A percentile compares a stretch with the other conserved stretches of the same genome.
These are phyloP conservation scores for Bradypodion ventrale DNA, from an alignment of 2,797 vertebrate genomes.

Conservation along the genomic window DNA sequence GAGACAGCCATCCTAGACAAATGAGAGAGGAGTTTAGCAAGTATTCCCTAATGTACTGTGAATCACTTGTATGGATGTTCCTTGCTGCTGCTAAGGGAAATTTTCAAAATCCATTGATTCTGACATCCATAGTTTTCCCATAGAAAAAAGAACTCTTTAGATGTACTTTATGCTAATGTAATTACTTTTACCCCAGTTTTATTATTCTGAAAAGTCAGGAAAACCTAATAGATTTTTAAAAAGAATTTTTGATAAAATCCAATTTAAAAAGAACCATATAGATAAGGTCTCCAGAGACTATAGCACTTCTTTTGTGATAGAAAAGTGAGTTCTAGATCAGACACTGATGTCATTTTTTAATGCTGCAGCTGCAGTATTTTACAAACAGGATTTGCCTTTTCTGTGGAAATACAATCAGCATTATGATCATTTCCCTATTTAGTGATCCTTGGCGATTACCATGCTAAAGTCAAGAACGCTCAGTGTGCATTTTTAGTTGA, in stretches of 20 bases:
- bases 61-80: not conserved
- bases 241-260: not conserved
- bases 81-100: not conserved
- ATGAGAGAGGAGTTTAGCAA: too few species aligned
- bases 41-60: not conserved
- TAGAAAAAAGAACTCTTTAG: not conserved
- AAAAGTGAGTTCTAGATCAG: not conserved
- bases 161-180: not conserved
- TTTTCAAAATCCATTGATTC: not conserved
- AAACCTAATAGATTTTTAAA: not conserved
- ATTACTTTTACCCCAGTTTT: not conserved
- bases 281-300: not conserved
- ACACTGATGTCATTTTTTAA: constrained; percentile 3
- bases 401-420: not conserved
- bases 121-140: not conserved
- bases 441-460: not conserved
- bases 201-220: not conserved
- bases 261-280: not conserved
- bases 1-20: too few species aligned
- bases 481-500: not conserved
- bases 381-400: not conserved
- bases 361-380: constrained; percentile 10
- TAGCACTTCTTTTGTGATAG: not conserved
- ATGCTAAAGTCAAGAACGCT: not conserved
- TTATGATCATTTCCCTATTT: not conserved